Percentiles rank a stretch among this genome's conserved stretches.
Evolutionary conservation across 2,888 invertebrate species (phyloP).

Genomic region (Brachyopa scutellaris): DNA sequence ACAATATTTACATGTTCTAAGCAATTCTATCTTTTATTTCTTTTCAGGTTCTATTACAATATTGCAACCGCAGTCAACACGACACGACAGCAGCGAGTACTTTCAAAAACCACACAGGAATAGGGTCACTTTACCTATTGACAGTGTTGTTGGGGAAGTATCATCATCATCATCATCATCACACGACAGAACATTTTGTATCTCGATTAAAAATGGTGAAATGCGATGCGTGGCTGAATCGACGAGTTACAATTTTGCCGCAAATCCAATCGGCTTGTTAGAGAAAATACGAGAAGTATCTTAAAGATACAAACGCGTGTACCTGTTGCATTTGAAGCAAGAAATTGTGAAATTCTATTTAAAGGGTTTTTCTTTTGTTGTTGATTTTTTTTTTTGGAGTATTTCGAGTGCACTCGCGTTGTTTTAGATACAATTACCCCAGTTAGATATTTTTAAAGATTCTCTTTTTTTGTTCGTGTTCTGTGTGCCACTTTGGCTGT

Average conservation of each 20-base stretch:
- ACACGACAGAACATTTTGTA: slow-evolving; percentile 28
- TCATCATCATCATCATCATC: slow-evolving; percentile 13
- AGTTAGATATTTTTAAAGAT: slow-evolving; percentile 35
- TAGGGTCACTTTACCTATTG: slow-evolving; percentile 29
- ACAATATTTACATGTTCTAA: background rate
- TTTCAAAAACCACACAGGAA: too few species aligned
- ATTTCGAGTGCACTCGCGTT: background rate
- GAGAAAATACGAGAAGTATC: too few species aligned
- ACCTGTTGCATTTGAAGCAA: slow-evolving; percentile 44
- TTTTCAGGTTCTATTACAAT: slow-evolving; percentile 54
- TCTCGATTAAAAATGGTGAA: slow-evolving; percentile 20
- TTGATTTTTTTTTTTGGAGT: slow-evolving; percentile 2
- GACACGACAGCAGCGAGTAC: too few species aligned
- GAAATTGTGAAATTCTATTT: slow-evolving; percentile 28
- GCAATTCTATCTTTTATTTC: slow-evolving; percentile 11
- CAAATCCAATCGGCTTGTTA: slow-evolving; percentile 20
- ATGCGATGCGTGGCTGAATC: slow-evolving; percentile 11
- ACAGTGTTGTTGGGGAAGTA: slow-evolving; percentile 16
- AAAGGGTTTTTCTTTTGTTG: slow-evolving; percentile 33
- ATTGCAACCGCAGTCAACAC: slow-evolving; percentile 34
- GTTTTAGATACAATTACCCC: slow-evolving; percentile 54
- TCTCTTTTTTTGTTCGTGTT: background rate
- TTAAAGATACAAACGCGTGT: too few species aligned
- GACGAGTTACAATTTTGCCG: slow-evolving; percentile 9
- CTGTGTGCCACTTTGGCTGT: slow-evolving; percentile 18